Evolutionary conservation across 2,113 vertebrate genomes (phyloP).

Genomic region (Cryptomyrus ogoouensis): DNA sequence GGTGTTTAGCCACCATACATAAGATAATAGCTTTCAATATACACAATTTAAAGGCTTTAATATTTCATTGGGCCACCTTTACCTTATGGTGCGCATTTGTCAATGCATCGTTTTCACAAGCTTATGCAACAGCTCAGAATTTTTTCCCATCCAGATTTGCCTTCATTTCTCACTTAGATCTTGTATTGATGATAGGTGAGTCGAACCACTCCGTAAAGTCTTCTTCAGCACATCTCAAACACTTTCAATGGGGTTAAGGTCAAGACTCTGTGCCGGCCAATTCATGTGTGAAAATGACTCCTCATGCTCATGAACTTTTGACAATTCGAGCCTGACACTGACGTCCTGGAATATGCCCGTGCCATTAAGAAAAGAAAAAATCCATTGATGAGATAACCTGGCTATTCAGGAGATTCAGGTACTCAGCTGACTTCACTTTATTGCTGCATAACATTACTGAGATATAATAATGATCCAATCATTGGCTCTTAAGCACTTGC

Average conservation of each 20-base stretch:
- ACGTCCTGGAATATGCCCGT: neutral
- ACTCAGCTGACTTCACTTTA: too few species aligned
- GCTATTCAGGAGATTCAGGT: too few species aligned
- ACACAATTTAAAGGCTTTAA: too few species aligned
- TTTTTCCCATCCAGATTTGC: neutral
- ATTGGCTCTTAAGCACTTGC: too few species aligned
- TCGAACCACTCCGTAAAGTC: neutral
- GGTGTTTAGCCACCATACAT: neutral
- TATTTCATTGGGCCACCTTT: neutral
- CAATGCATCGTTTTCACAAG: too few species aligned
- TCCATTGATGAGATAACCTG: too few species aligned
- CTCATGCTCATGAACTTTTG: neutral
- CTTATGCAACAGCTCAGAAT: neutral
- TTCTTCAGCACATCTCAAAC: too few species aligned
- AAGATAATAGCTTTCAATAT: neutral
- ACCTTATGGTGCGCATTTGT: too few species aligned
- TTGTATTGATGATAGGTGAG: neutral
- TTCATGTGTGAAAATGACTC: neutral
- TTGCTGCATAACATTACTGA: too few species aligned
- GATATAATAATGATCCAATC: neutral
- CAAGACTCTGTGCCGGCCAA: neutral
- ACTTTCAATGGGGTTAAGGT: neutral
- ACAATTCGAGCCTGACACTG: neutral
- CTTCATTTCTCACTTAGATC: neutral
- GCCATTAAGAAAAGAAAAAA: too few species aligned